Percentiles rank a stretch among this genome's conserved stretches.
phyloP scores from a whole-genome alignment of 2,113 vertebrate genomes.

The Micronycteris hirsuta region DNA sequence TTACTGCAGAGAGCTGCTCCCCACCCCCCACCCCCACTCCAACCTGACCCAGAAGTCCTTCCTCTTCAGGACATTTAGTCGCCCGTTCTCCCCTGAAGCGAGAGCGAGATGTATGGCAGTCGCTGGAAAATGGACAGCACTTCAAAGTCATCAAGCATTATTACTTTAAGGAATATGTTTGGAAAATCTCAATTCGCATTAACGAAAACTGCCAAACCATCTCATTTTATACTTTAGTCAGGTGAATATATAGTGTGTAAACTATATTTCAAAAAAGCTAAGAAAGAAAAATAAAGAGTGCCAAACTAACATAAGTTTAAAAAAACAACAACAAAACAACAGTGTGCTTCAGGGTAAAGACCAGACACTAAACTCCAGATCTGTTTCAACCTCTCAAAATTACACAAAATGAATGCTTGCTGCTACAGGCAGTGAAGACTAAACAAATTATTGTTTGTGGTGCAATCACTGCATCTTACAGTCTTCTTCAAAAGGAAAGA shows the following conservation, averaged over 20 bases:
- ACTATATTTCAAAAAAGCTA: background rate
- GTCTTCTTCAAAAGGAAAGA: background rate
- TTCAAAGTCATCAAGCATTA: background rate
- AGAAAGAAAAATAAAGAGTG: background rate
- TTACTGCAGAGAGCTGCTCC: background rate
- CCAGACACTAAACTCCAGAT: background rate
- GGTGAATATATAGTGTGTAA: background rate
- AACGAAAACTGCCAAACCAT: background rate
- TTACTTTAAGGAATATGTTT: background rate
- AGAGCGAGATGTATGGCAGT: background rate
- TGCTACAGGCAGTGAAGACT: background rate
- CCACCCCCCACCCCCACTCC: background rate
- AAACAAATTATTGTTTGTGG: conserved; percentile 11
- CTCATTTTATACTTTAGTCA: background rate
- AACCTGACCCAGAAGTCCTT: background rate
- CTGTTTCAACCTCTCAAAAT: background rate
- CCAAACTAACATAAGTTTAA: background rate
- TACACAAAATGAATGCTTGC: conserved; percentile 24
- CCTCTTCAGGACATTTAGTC: background rate
- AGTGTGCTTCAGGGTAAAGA: background rate
- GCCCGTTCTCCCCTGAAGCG: background rate
- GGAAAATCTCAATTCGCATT: background rate
- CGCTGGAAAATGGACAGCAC: background rate
- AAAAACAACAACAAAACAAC: too few species aligned
- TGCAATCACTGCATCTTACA: background rate